phyloP scores from a whole-genome alignment of 1,140 invertebrate species.

The Muscidifurax raptorellus region DNA sequence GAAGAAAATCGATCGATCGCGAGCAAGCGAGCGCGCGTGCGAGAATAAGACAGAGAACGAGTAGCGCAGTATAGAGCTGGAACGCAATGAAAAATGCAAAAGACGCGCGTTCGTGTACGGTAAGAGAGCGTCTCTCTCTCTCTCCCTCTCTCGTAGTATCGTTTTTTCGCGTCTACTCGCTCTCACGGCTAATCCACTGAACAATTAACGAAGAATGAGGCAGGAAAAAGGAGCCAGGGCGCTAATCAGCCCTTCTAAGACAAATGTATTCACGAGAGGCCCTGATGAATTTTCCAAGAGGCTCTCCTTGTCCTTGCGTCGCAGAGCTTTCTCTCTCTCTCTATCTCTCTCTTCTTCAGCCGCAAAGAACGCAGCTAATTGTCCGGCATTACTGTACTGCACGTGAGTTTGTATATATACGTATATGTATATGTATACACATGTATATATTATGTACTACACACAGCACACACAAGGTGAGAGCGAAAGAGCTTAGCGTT shows the following conservation, averaged over 20 bases:
- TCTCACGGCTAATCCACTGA: background rate
- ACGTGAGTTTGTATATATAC: background rate
- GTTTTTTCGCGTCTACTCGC: background rate
- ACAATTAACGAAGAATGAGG: constrained; percentile 1
- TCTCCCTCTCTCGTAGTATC: background rate
- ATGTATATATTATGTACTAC: too few species aligned
- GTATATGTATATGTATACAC: too few species aligned
- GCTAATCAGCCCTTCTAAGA: background rate
- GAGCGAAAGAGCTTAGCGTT: background rate
- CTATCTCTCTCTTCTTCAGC: background rate
- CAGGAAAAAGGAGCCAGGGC: background rate
- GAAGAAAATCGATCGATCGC: background rate
- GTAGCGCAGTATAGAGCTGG: too few species aligned
- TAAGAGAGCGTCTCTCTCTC: too few species aligned
- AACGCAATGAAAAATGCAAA: constrained; percentile 14
- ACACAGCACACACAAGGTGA: background rate
- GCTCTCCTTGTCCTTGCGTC: background rate
- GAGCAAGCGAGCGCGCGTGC: background rate
- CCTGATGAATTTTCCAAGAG: constrained; percentile 12
- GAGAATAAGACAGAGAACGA: background rate
- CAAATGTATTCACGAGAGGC: constrained; percentile 17
- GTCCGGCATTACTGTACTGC: background rate
- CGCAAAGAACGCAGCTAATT: constrained; percentile 13
- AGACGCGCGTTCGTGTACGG: background rate
- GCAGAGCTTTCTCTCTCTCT: too few species aligned